Evolutionary conservation across 1,140 invertebrate species (phyloP), one percentile per base, ranked within the genome.

Genomic region (Zaprionus taronus): DNA sequence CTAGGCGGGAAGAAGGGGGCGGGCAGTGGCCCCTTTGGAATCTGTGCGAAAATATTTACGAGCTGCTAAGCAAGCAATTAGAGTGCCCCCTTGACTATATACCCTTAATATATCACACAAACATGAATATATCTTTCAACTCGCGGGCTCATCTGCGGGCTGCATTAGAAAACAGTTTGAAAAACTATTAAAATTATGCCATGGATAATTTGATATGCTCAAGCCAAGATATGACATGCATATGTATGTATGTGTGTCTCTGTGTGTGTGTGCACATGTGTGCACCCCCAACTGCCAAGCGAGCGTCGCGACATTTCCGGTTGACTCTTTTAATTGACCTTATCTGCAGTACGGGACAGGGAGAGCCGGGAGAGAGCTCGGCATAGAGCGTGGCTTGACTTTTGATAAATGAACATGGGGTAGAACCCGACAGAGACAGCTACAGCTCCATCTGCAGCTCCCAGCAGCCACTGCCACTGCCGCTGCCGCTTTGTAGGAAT

Each of bases 251-350:
- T 55, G 4, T 34, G 9, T 38, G 15, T 11, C 5, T 62, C 11
- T 28, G 26, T 24, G 14, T 62, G 26, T 62, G 28, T 17, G 31
- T 53, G 38, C 28, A 73, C 58, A 68, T 56, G 55, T 66, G 71
- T 67, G 51, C 36, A 63, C 57, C 47, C 49, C 65, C 26, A 20
- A 70, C 64, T 64, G 64, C 70, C 68, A 76, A 68, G 38, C 65
- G 72, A 86, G 69, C 87, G 87, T 91, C 87, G 80, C 87, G 81
- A 91, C 87, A 91, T 91, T 91, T 91, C 87, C 87, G 87, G 87
- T 91, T 91, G 87, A 79, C 87, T 91, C 83, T 91, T 91, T 91
- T 91, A 91, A 91, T 91, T 91, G 87, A 91, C 87, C 87, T 91
- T 91, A 91, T 91, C 87, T 91, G 70, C 80, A 91, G 83, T 72